These are phyloP conservation scores for Myotis planiceps DNA, from an alignment of 2,797 vertebrate genomes.

Conservation along the genomic window DNA sequence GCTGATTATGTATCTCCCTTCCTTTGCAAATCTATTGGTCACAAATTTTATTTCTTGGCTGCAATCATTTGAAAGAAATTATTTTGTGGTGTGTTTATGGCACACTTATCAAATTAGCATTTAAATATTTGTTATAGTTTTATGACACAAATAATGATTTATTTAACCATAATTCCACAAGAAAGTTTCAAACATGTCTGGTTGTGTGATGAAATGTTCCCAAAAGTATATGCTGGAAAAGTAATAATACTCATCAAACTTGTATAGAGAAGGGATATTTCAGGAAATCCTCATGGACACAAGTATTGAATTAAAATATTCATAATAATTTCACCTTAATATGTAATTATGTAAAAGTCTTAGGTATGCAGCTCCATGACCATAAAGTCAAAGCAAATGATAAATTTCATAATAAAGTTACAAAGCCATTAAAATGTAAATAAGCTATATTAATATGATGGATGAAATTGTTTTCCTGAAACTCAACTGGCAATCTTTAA, in stretches of 20 bases:
- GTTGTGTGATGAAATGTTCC: slow-evolving; percentile 23
- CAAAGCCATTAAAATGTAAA: slow-evolving; percentile 55
- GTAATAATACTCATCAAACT: slow-evolving; percentile 34
- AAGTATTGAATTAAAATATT: slow-evolving; percentile 26
- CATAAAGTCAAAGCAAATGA: slow-evolving; percentile 48
- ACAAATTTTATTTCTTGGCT: slow-evolving; percentile 65
- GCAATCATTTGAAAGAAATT: slow-evolving; percentile 45
- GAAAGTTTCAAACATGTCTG: slow-evolving; percentile 25
- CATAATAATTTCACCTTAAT: slow-evolving; percentile 52
- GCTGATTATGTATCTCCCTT: slow-evolving; percentile 50
- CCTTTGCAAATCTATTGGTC: slow-evolving; percentile 50
- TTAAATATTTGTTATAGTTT: slow-evolving; percentile 71
- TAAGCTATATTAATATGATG: background rate
- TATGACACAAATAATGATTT: slow-evolving; percentile 61
- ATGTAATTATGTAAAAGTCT: slow-evolving; percentile 10
- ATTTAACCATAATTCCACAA: slow-evolving; percentile 21
- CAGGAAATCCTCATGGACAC: slow-evolving; percentile 7
- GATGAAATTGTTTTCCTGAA: slow-evolving; percentile 26
- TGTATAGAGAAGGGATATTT: background rate
- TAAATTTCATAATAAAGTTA: slow-evolving; percentile 40
- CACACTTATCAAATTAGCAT: slow-evolving; percentile 67
- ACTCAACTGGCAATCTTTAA: slow-evolving; percentile 27
- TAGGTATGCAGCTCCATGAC: background rate
- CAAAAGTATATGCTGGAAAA: background rate
- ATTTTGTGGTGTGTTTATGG: slow-evolving; percentile 59